phyloP scores from a whole-genome alignment of 2,888 invertebrate species.

The Coenonympha glycerion region DNA sequence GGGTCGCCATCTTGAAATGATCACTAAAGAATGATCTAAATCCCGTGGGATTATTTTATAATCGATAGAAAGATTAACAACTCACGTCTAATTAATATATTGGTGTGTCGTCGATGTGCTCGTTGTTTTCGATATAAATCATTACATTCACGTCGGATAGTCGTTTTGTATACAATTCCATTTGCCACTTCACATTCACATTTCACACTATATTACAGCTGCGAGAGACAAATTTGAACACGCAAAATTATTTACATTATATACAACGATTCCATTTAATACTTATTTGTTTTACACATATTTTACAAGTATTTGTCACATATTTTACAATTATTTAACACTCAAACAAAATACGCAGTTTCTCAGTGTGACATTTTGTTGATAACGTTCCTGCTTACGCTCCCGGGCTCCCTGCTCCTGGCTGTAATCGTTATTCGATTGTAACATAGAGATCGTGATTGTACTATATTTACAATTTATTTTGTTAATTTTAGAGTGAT shows the following conservation, averaged over 20 bases:
- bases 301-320: slow-evolving; percentile 33
- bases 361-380: slow-evolving; percentile 48
- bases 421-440: too few relatives aligned
- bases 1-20: slow-evolving; percentile 62
- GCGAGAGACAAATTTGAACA: slow-evolving; percentile 15
- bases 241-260: slow-evolving; percentile 25
- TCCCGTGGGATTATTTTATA: slow-evolving; percentile 29
- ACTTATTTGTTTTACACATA: background rate
- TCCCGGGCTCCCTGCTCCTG: too few relatives aligned
- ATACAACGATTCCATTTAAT: slow-evolving; percentile 12
- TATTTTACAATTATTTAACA: slow-evolving; percentile 34
- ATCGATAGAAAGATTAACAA: slow-evolving; percentile 26
- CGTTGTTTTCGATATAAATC: slow-evolving; percentile 27
- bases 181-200: too few relatives aligned
- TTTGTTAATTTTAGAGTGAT: too few relatives aligned
- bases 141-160: slow-evolving; percentile 14
- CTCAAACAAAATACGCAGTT: slow-evolving; percentile 58
- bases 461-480: too few relatives aligned
- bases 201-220: background rate
- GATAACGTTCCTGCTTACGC: slow-evolving; percentile 22
- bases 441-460: too few relatives aligned
- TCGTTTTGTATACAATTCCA: slow-evolving; percentile 14
- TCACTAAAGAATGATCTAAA: slow-evolving; percentile 28
- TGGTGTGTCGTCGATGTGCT: background rate
- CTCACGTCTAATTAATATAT: slow-evolving; percentile 48